Base-by-base conservation (phyloP, 2,113 vertebrate species). In the Neomonachus schauinslandi region DNA sequence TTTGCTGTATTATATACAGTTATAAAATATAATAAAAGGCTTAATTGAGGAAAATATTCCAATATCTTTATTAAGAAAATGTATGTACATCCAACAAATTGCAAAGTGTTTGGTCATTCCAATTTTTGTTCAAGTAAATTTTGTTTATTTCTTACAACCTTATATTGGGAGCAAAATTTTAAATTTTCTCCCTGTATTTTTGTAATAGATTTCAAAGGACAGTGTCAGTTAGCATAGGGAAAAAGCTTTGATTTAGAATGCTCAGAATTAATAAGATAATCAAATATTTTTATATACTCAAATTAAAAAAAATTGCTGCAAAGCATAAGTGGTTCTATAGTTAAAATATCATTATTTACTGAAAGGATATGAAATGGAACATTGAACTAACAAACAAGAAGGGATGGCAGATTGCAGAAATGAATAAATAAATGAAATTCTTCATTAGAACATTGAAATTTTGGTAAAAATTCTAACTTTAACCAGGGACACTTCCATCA, bases 191-290 rank as follows among this genome's bases (percentile, higher is more conserved):
- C 77, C 69, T 91, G 31, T 93, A 95, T 76, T 72, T 33, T 28
- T 86, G n/a, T 2, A 89, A 95, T 94, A 85, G 4, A 0, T 49
- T 89, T 96, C n/a, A 82, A 77, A 96, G 53, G 85, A 97, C 46
- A 94, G 4, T 33, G n/a, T 87, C 77, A 87, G 85, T 96, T 98
- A 97, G 69, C 92, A 97, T 83, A 51, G 57, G 77, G 98, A 89
- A 97, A 94, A 92, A 83, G 7, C 93, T 96, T 96, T 82, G 31
- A 59, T 72, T 97, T 98, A 97, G 84, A 97, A 82, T 77, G 22
- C 36, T 61, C 7, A 89, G 61, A 88, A 80, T 95, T 96, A 98
- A 77, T 71, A 97, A 55, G 22, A n/a, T 81, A 97, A 96, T 96
- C 36, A 97, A 95, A 87, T 3, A 90, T 76, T 57, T 94, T 97